A percentile compares a stretch with the other conserved stretches of the same genome.
Conservation (phyloP, 2,113 vertebrate genomes). For the Rhinolophus sinicus region DNA sequence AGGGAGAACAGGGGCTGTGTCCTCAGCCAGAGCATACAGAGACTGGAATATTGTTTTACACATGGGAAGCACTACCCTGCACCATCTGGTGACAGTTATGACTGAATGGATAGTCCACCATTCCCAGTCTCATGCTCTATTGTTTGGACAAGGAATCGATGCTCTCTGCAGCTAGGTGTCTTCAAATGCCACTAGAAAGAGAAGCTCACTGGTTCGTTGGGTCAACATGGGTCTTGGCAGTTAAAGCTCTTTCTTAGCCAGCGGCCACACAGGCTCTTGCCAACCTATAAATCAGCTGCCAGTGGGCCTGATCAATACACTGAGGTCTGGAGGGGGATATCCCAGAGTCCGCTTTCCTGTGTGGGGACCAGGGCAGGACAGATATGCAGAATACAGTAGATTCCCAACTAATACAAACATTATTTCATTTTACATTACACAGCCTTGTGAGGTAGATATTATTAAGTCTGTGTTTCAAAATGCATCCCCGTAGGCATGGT, state of each 20-base stretch:
- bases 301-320: not conserved
- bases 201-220: not conserved
- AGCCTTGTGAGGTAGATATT: not conserved
- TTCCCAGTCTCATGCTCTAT: too few species aligned
- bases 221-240: not conserved
- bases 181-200: not conserved
- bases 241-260: not conserved
- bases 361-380: not conserved
- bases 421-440: not conserved
- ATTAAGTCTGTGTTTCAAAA: not conserved
- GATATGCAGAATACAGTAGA: not conserved
- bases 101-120: accelerated
- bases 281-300: not conserved
- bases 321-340: not conserved
- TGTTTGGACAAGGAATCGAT: too few species aligned
- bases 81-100: too few species aligned
- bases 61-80: not conserved
- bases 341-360: not conserved
- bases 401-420: not conserved
- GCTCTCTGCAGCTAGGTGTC: not conserved
- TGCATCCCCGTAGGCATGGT: not conserved
- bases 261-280: not conserved
- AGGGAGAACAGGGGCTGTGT: not conserved
- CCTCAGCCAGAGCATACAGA: accelerated
- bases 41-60: not conserved